Evolutionary conservation across 2,113 vertebrate species (phyloP), one percentile per base, ranked within the genome.

Genomic region (Phalacrocorax carbo): DNA sequence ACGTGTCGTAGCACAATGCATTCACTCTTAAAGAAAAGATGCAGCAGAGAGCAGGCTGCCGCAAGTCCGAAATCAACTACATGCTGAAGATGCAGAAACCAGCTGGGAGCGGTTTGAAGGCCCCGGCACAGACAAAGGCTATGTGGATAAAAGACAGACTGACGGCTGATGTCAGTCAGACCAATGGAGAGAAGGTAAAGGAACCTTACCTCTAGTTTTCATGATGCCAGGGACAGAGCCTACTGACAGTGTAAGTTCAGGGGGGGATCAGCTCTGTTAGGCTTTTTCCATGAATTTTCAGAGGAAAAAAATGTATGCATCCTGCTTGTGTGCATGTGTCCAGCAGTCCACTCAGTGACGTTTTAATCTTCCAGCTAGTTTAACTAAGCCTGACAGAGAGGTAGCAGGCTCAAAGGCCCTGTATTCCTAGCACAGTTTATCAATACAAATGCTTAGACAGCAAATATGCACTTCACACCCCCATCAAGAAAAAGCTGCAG

Each of bases 1-100:
- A 52, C 2, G 4, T 0, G 0, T 36, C 13, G 1, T 30, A 46
- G 19, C 34, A 30, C 2, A 12, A 68, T 1, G 2, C 32, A 4
- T 15, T 40, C 29, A 7, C 15, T 42, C 36, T 11, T 25, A 49
- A 57, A n/a, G 29, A 49, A 84, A 88, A 75, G 55, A 40, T 14
- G 54, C 21, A 69, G 61, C 38, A 57, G 60, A 71, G 23, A 58
- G 52, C 19, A 19, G 38, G 18, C 14, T 54, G 58, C 61, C 14
- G 3, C 23, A 32, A 42, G 61, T 32, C 60, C 88, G 48, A 86
- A 88, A 5, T 9, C 60, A 86, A 18, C n/a, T 15, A 8, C 29
- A 51, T 48, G n/a, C 8, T 62, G 55, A 66, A 90, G 60, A n/a
- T 4, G 6, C 1, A 40, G 82, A 81, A 70, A 46, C 13, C 48